These are phyloP conservation scores for Noctua janthe DNA, from an alignment of 2,888 invertebrate species.

Conservation along the genomic window DNA sequence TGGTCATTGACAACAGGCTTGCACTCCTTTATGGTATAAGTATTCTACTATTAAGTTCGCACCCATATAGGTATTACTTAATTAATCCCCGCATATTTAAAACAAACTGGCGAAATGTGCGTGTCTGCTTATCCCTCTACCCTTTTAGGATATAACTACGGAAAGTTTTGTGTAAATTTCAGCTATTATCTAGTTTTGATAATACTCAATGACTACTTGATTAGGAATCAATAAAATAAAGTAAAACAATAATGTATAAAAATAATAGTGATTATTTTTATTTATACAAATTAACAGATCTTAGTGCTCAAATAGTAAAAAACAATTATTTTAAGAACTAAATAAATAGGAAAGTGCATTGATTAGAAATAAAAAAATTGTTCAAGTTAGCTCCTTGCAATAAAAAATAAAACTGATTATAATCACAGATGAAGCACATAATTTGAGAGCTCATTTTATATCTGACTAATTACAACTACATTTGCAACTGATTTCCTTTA, in stretches of 20 bases:
- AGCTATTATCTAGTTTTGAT: background rate
- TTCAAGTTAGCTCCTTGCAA: constrained; percentile 84
- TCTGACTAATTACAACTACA: constrained; percentile 64
- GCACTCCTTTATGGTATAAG: background rate
- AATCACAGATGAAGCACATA: constrained; percentile 88
- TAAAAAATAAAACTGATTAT: constrained; percentile 83
- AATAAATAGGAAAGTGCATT: constrained; percentile 89
- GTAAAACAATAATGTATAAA: constrained; percentile 70
- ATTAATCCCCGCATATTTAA: background rate
- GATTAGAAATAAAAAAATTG: constrained; percentile 82
- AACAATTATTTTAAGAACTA: constrained; percentile 86
- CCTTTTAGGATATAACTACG: too few species aligned
- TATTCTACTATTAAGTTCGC: background rate
- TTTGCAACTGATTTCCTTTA: constrained; percentile 64
- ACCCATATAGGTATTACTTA: background rate
- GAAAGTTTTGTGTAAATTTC: background rate
- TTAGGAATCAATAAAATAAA: background rate
- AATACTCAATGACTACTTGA: background rate
- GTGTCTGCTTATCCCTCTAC: background rate
- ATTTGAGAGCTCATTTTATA: constrained; percentile 84
- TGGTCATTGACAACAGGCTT: background rate
- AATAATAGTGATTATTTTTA: constrained; percentile 83
- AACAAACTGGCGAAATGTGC: background rate
- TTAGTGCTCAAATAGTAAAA: constrained; percentile 88
- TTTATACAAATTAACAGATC: constrained; percentile 90